These are phyloP conservation scores for Xestia xanthographa DNA, from an alignment of 2,888 invertebrate genomes.

Conservation along the genomic window DNA sequence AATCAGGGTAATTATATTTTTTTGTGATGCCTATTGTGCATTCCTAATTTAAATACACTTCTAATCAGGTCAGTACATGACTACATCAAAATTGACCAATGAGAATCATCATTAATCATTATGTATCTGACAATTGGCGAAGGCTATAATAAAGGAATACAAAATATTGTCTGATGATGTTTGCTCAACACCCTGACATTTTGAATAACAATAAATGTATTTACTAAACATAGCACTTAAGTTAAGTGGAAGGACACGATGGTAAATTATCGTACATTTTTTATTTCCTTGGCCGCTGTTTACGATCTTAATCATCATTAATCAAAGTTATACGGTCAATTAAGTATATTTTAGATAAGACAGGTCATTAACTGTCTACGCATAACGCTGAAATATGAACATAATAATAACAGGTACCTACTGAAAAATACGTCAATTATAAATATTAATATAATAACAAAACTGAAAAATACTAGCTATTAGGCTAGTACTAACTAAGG, in stretches of 20 bases:
- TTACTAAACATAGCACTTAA: conserved; percentile 15
- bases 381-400: not conserved
- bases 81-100: conserved; percentile 15
- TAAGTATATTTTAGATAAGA: conserved; percentile 20
- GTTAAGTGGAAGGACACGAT: conserved; percentile 15
- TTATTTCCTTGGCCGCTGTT: conserved; percentile 7
- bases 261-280: not conserved
- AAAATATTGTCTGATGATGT: not conserved
- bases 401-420: no score
- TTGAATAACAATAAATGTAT: conserved; percentile 4
- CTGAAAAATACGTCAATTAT: not conserved
- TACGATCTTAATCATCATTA: conserved; percentile 23
- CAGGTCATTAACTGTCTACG: conserved; percentile 34
- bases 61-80: not conserved
- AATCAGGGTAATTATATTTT: not conserved
- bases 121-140: not conserved
- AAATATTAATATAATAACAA: no score
- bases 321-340: conserved; percentile 40
- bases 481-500: not conserved
- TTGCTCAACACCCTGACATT: conserved; percentile 42
- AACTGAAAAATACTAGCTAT: not conserved
- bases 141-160: not conserved
- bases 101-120: conserved; percentile 24
- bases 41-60: conserved; percentile 23
- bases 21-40: not conserved